Evolutionary conservation across 2,113 vertebrate genomes (phyloP).

Genomic region (Gallinago jamesoni): DNA sequence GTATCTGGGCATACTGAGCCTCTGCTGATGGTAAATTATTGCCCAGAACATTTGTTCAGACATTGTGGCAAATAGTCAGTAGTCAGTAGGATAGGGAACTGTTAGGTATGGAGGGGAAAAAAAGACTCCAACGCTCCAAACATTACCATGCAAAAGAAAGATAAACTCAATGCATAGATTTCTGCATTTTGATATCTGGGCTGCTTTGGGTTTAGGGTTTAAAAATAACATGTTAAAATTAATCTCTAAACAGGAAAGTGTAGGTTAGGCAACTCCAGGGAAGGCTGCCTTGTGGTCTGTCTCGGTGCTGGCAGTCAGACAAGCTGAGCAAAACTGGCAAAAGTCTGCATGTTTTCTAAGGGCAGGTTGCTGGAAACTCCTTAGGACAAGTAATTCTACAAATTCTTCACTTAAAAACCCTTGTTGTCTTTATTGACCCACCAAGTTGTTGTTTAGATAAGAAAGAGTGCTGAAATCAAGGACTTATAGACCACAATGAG

Average conservation of each 20-base stretch:
- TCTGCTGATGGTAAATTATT: not conserved
- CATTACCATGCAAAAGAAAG: not conserved
- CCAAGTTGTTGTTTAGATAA: not conserved
- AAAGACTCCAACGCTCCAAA: not conserved
- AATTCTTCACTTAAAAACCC: not conserved
- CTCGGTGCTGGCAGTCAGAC: not conserved
- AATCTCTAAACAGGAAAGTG: not conserved
- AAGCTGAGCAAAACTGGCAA: not conserved
- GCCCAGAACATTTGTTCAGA: not conserved
- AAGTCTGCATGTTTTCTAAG: not conserved
- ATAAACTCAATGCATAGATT: not conserved
- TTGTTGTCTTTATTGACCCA: not conserved
- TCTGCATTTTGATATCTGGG: not conserved
- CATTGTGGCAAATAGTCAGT: not conserved
- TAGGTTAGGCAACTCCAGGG: not conserved
- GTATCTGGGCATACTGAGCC: not conserved
- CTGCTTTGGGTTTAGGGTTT: not conserved
- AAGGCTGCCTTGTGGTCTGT: not conserved
- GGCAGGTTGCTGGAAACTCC: not conserved
- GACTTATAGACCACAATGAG: not conserved
- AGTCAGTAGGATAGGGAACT: not conserved
- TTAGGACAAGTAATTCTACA: not conserved
- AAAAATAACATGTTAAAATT: not conserved
- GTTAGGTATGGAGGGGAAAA: not conserved
- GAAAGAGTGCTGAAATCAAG: not conserved